Percentiles rank a stretch among this genome's conserved stretches.
phyloP scores from a whole-genome alignment of 1,140 invertebrate genomes.

The Hylaeus anthracinus region DNA sequence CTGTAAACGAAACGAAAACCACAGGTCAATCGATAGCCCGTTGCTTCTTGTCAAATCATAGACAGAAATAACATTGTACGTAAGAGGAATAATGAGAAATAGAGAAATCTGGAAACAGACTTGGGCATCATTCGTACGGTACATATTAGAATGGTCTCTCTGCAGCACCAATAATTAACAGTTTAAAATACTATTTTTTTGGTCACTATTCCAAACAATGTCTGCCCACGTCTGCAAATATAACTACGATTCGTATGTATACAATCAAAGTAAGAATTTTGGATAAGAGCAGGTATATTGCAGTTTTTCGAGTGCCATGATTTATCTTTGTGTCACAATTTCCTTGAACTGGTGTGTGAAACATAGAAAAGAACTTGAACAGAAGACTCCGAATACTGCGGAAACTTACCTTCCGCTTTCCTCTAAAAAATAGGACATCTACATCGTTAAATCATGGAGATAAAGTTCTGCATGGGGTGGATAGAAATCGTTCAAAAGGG shows the following conservation, averaged over 20 bases:
- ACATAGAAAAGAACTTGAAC: slow-evolving; percentile 50
- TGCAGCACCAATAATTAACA: too few relatives aligned
- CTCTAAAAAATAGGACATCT: not conserved
- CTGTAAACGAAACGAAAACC: slow-evolving; percentile 68
- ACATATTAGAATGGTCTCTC: not conserved
- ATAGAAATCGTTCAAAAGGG: slow-evolving; percentile 32
- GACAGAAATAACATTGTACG: not conserved
- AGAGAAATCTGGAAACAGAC: not conserved
- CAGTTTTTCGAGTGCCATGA: not conserved
- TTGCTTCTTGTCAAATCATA: not conserved
- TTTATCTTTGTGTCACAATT: not conserved
- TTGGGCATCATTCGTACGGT: not conserved
- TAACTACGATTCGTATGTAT: slow-evolving; percentile 10
- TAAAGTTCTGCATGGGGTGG: not conserved
- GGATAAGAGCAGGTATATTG: not conserved
- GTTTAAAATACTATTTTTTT: too few relatives aligned
- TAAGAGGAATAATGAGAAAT: slow-evolving; percentile 24
- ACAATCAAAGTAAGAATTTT: not conserved
- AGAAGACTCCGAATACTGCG: slow-evolving; percentile 70
- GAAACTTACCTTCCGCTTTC: slow-evolving; percentile 65
- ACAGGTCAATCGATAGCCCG: not conserved
- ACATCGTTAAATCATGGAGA: slow-evolving; percentile 9
- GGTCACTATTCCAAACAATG: not conserved
- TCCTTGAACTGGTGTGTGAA: not conserved
- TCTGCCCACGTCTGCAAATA: not conserved